Conservation (phyloP, 2,888 invertebrate species). For the Orchesellides sinensis region DNA sequence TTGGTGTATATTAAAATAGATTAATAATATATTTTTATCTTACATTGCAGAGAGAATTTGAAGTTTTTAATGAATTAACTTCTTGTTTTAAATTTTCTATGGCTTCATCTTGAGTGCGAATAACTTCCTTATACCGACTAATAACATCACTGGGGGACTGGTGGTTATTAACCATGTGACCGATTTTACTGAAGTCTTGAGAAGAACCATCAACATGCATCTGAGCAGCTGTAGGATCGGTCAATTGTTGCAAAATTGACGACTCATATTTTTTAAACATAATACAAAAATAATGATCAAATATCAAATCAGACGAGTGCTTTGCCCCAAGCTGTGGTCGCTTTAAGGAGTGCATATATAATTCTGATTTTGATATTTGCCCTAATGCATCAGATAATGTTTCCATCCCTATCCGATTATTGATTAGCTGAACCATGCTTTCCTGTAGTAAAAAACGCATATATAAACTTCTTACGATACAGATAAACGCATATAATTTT, state of each 20-base stretch:
- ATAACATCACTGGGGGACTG: conserved; percentile 74
- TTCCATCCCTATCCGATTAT: conserved; percentile 94
- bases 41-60: conserved; percentile 69
- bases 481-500: neutral
- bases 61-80: conserved; percentile 56
- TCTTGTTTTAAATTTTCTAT: conserved; percentile 71
- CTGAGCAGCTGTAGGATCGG: conserved; percentile 58
- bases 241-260: conserved; percentile 71
- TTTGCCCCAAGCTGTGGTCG: conserved; percentile 92
- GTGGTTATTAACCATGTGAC: conserved; percentile 71
- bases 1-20: too few relatives aligned
- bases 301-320: conserved; percentile 86
- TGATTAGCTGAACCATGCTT: conserved; percentile 88
- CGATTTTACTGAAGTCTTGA: conserved; percentile 65
- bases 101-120: conserved; percentile 72
- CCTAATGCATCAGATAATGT: conserved; percentile 90
- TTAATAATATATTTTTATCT: conserved; percentile 1
- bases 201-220: conserved; percentile 48
- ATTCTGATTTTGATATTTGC: conserved; percentile 92
- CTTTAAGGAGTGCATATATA: conserved; percentile 94
- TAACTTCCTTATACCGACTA: conserved; percentile 73
- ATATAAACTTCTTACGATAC: neutral
- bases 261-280: conserved; percentile 83
- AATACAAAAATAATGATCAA: conserved; percentile 97
- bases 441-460: too few relatives aligned